These are phyloP conservation scores for Apeltes quadracus DNA, from an alignment of 2,113 vertebrate species.

Conservation along the genomic window DNA sequence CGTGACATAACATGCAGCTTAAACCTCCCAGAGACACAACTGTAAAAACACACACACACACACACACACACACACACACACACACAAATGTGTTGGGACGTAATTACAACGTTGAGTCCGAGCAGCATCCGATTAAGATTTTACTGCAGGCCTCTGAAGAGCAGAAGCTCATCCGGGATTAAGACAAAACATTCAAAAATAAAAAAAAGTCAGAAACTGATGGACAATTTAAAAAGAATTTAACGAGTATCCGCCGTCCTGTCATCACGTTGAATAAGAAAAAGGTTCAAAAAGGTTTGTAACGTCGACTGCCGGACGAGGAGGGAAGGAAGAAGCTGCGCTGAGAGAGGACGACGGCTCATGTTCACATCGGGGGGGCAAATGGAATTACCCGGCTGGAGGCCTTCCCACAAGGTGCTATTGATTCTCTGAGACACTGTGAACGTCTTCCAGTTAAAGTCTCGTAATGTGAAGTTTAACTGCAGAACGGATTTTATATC, in stretches of 20 bases:
- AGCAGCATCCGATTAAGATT: slow-evolving; percentile 70
- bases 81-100: slow-evolving; percentile 51
- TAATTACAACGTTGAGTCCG: slow-evolving; percentile 72
- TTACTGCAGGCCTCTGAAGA: slow-evolving; percentile 64
- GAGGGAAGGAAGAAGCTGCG: no score
- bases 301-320: no score
- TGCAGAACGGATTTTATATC: no score
- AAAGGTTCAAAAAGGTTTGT: no score
- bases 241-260: no score
- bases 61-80: not conserved
- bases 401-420: slow-evolving; percentile 41
- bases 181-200: no score
- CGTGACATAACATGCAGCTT: slow-evolving; percentile 56
- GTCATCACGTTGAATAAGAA: no score
- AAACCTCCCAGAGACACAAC: slow-evolving; percentile 39
- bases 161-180: slow-evolving; percentile 42
- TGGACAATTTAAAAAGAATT: no score
- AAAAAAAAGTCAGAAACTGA: no score
- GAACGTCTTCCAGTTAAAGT: not conserved
- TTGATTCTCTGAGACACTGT: slow-evolving; percentile 42
- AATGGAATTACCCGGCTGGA: slow-evolving; percentile 42
- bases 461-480: not conserved
- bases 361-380: slow-evolving; percentile 42
- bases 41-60: slow-evolving; percentile 15
- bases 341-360: no score